phyloP scores from a whole-genome alignment of 2,113 vertebrate genomes.

The Tapirus terrestris region DNA sequence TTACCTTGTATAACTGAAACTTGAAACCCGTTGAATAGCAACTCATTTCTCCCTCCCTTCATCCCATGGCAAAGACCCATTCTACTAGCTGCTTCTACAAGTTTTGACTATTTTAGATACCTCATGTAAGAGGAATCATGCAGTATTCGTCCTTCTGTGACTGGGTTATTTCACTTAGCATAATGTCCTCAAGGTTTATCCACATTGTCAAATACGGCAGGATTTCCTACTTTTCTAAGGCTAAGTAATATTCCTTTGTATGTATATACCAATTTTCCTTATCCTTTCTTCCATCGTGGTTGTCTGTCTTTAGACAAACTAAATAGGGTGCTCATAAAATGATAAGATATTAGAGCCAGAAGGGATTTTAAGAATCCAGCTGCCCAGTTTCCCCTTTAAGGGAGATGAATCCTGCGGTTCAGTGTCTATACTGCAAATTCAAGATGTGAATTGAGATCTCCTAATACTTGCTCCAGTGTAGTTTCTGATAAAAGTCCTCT shows the following conservation, averaged over 20 bases:
- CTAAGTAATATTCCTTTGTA: neutral
- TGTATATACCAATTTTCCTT: neutral
- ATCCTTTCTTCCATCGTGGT: neutral
- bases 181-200: neutral
- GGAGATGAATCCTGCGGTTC: neutral
- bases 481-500: neutral
- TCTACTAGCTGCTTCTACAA: neutral
- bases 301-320: neutral
- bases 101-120: neutral
- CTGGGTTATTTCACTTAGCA: neutral
- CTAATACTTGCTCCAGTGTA: neutral
- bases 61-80: neutral
- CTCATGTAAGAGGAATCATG: neutral
- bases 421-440: neutral
- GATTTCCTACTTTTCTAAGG: neutral
- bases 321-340: neutral
- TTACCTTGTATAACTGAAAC: neutral
- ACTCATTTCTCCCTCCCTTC: neutral
- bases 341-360: neutral
- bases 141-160: neutral
- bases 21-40: neutral
- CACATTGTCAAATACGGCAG: neutral
- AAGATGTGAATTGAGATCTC: neutral
- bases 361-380: neutral
- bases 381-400: neutral